Conservation (phyloP, 2,113 vertebrate genomes). For the Myrmecobius fasciatus region DNA sequence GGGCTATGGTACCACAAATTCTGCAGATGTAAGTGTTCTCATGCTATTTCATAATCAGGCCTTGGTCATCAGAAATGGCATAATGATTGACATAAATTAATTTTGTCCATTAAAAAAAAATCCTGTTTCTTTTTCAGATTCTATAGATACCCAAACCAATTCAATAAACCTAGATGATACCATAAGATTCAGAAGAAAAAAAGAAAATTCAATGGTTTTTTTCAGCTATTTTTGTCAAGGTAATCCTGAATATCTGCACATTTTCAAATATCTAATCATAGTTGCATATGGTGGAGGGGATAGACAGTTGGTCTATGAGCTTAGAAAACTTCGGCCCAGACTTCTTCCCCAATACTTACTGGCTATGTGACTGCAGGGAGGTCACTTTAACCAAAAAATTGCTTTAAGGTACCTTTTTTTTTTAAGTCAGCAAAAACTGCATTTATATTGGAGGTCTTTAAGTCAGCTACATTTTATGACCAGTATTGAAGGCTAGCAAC, state of each 20-base stretch:
- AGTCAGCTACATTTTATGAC: slow-evolving; percentile 11
- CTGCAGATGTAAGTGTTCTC: not conserved
- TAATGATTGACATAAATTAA: not conserved
- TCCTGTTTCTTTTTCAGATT: not conserved
- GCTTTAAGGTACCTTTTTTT: not conserved
- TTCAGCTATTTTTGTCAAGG: not conserved
- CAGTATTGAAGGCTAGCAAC: not conserved
- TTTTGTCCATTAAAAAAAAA: not conserved
- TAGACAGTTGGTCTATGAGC: not conserved
- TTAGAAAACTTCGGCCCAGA: not conserved
- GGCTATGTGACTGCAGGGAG: not conserved
- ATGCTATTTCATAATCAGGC: not conserved
- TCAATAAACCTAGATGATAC: not conserved
- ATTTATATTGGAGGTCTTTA: not conserved
- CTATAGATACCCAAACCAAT: not conserved
- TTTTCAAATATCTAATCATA: not conserved
- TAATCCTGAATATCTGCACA: not conserved
- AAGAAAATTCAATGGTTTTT: not conserved
- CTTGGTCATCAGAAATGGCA: not conserved
- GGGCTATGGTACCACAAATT: not conserved
- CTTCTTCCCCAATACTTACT: not conserved
- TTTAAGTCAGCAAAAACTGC: slow-evolving; percentile 24
- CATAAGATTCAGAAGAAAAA: not conserved
- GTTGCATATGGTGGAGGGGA: not conserved
- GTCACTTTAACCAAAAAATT: not conserved